These are phyloP conservation scores for Rosalia funebris DNA, from an alignment of 2,888 invertebrate genomes.

Conservation along the genomic window DNA sequence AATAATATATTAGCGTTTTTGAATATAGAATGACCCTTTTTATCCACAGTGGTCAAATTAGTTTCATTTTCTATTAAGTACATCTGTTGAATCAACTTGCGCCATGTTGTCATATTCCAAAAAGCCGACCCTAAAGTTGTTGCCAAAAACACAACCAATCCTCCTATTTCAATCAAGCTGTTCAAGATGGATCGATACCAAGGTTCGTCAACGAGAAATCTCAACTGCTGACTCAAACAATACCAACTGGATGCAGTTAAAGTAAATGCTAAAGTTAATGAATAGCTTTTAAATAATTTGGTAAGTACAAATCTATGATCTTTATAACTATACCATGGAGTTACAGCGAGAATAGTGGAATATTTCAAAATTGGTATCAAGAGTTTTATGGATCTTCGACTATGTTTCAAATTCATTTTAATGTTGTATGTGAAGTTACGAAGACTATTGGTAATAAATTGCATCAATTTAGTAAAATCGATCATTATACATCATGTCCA, in stretches of 20 bases:
- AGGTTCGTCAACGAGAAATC: neutral
- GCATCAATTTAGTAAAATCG: too few species aligned
- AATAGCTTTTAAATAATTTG: conserved; percentile 5
- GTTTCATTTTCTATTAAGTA: neutral
- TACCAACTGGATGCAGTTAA: neutral
- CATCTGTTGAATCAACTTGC: neutral
- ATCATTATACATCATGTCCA: too few species aligned
- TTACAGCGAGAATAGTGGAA: neutral
- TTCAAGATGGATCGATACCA: too few species aligned
- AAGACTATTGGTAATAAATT: too few species aligned
- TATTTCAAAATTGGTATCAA: neutral
- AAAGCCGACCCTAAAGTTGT: conserved; percentile 3
- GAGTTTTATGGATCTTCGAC: neutral
- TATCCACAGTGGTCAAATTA: neutral
- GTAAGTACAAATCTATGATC: neutral
- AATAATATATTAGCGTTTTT: neutral
- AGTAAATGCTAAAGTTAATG: neutral
- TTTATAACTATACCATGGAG: conserved; percentile 1
- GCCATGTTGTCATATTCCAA: conserved; percentile 7
- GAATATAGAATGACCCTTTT: neutral
- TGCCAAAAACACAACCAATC: neutral
- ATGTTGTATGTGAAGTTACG: too few species aligned
- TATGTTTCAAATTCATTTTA: neutral
- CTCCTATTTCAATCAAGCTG: neutral
- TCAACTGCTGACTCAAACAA: neutral